Percentiles rank a stretch among this genome's conserved stretches.
Evolutionary conservation across 64 coral and sea anemone species (phyloP).

Genomic region (Orbicella faveolata): DNA sequence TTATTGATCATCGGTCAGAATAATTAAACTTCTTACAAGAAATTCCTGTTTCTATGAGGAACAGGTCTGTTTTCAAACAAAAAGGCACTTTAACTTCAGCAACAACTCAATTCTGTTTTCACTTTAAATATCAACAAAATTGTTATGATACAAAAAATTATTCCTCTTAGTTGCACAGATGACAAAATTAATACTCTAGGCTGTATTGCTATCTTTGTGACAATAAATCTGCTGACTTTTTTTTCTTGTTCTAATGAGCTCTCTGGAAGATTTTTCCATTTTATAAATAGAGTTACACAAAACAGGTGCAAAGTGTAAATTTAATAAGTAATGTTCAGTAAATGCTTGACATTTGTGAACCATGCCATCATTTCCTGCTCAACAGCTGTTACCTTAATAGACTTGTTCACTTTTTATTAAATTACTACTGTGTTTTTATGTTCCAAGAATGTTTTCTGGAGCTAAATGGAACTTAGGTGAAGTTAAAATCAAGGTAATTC

Average conservation of each 20-base stretch:
- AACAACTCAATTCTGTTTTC: neutral
- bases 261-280: neutral
- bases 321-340: neutral
- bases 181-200: neutral
- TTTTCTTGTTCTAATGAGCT: neutral
- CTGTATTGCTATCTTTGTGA: neutral
- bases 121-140: slow-evolving; percentile 14
- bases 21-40: neutral
- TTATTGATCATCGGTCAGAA: neutral
- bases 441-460: no score
- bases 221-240: neutral
- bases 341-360: neutral
- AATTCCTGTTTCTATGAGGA: neutral
- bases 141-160: neutral
- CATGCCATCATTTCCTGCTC: neutral
- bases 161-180: neutral
- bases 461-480: no score
- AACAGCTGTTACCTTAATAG: no score
- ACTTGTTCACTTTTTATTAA: no score
- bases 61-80: neutral
- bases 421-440: no score
- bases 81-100: neutral
- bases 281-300: neutral
- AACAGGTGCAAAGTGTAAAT: neutral
- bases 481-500: no score